Percentiles rank a stretch among this genome's conserved stretches.
These are phyloP conservation scores for Distichodus sexfasciatus DNA, from an alignment of 2,797 vertebrate species.

Conservation along the genomic window DNA sequence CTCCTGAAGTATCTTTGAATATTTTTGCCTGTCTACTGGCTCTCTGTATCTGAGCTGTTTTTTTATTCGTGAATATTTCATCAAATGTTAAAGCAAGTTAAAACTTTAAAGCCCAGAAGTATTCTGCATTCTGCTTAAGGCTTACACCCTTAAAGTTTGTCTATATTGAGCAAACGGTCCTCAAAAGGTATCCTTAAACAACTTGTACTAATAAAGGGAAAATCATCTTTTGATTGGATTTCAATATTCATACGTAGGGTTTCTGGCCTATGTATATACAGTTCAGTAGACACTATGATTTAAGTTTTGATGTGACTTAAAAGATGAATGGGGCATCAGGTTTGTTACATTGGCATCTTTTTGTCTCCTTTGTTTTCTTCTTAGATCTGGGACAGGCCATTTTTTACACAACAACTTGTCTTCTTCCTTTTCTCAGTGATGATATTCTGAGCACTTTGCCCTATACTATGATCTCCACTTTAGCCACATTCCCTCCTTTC, in stretches of 20 bases:
- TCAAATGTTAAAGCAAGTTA: slow-evolving; percentile 53
- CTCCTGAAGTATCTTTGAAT: neutral
- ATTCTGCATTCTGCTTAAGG: slow-evolving; percentile 49
- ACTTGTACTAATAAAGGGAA: too few relatives aligned
- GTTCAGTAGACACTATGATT: neutral
- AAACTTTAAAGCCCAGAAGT: slow-evolving; percentile 63
- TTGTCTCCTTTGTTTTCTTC: slow-evolving; percentile 59
- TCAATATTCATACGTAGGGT: neutral
- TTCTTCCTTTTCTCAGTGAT: slow-evolving; percentile 98
- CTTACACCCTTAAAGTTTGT: slow-evolving; percentile 47
- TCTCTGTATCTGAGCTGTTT: slow-evolving; percentile 53
- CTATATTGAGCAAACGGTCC: slow-evolving; percentile 54
- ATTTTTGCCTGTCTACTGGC: slow-evolving; percentile 41
- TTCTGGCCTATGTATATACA: neutral
- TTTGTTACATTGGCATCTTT: slow-evolving; percentile 12
- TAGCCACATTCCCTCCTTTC: slow-evolving; percentile 98
- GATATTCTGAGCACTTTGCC: slow-evolving; percentile 99
- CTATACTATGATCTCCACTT: slow-evolving; percentile 99
- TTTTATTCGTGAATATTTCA: slow-evolving; percentile 68
- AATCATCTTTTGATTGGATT: too few relatives aligned
- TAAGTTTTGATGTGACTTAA: neutral
- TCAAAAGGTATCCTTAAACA: slow-evolving; percentile 4
- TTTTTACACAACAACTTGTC: slow-evolving; percentile 99
- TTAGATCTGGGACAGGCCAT: slow-evolving; percentile 99
- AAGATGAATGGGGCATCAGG: neutral